Base-by-base conservation (phyloP, 2,797 vertebrate genomes). In the Centroberyx gerrardi region DNA sequence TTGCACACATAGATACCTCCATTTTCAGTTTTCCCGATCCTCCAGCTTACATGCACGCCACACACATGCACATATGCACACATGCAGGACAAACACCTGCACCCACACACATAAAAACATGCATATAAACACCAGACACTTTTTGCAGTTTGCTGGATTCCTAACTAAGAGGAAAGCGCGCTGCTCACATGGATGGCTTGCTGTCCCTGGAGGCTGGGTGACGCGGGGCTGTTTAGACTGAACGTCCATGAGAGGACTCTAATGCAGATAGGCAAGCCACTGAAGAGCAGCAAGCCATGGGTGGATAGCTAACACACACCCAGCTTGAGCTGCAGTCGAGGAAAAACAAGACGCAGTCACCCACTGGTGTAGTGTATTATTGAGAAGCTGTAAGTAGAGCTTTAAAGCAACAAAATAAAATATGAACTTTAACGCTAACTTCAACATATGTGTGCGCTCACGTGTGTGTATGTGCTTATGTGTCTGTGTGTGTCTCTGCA, bases 151-250 rank as follows among this genome's bases (percentile, higher is more conserved):
- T 72, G 76, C 74, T 72, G 78, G 72, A 67, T 40, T 68, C 49
- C 73, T 78, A 86, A 83, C 74, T 74, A 79, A 90, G 78, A 71
- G 84, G 88, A 86, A 93, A 86, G 81, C 80, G 49, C 52, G 28
- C 54, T 59, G 80, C 69, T 90, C 91, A 90, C 89, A 90, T 75
- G 90, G 83, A 67, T 77, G 77, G 62, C 78, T 74, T 10, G 17
- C 70, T 38, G 64, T 85, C 89, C 82, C 90, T 64, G 53, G 87
- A 90, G 87, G 79, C 63, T 60, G 74, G 64, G 80, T 82, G 86
- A 90, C 80, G 74, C 84, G 86, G 85, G 86, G 87, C 55, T 79
- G 72, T 83, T 80, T 75, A 52, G 69, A 78, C 76, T 83, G 77
- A 76, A 75, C 77, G 76, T 81, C 79, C 75, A 72, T 75, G 87